Evolutionary conservation across 2,113 vertebrate species (phyloP).

Genomic region (Deroptyus accipitrinus): DNA sequence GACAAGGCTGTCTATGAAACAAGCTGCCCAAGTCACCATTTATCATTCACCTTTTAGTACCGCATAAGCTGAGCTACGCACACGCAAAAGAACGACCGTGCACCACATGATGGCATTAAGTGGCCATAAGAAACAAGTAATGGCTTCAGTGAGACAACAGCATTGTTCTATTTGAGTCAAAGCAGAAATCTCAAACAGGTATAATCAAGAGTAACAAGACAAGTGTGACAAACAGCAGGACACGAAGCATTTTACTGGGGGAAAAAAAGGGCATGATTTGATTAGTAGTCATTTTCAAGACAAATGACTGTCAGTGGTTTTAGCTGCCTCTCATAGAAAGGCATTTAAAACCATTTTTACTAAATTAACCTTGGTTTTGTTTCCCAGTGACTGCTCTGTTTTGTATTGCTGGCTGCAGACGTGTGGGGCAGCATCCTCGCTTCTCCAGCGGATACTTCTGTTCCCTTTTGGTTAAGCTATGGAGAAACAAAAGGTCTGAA

Average conservation of each 20-base stretch:
- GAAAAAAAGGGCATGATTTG: not conserved
- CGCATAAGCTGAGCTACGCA: not conserved
- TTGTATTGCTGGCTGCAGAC: not conserved
- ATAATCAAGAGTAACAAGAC: conserved; percentile 18
- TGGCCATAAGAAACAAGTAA: not conserved
- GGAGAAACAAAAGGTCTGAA: not conserved
- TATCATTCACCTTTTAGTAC: not conserved
- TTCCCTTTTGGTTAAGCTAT: not conserved
- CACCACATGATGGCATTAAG: not conserved
- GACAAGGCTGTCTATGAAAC: not conserved
- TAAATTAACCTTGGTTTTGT: not conserved
- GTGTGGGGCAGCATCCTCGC: not conserved
- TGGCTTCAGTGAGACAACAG: not conserved
- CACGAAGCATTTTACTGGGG: not conserved
- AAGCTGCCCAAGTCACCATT: not conserved
- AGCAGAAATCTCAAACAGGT: not conserved
- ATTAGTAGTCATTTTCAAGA: conserved; percentile 1
- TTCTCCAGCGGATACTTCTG: not conserved
- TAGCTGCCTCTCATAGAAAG: not conserved
- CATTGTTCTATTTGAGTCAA: not conserved
- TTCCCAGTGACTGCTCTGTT: not conserved
- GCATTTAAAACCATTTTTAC: not conserved
- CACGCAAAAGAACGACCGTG: not conserved
- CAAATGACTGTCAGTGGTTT: not conserved
- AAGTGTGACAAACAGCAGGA: conserved; percentile 25